phyloP scores from a whole-genome alignment of 2,797 vertebrate genomes.

The Anguilla obscura region DNA sequence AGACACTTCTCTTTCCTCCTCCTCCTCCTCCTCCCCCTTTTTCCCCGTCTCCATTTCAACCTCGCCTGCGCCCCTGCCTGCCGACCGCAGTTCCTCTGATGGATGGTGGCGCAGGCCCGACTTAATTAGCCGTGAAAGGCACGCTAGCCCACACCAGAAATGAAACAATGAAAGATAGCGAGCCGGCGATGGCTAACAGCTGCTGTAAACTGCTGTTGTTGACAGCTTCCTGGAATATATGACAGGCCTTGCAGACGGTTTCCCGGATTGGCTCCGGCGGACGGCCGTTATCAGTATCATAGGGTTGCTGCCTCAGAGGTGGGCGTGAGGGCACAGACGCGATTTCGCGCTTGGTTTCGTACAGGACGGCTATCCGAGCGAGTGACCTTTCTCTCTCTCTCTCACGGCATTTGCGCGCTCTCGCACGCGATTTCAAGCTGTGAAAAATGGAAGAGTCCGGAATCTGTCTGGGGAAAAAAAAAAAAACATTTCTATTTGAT shows the following conservation, averaged over 20 bases:
- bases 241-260: conserved; percentile 29
- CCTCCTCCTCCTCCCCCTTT: no score
- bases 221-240: conserved; percentile 33
- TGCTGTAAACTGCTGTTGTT: conserved; percentile 31
- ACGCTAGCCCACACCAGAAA: conserved; percentile 24
- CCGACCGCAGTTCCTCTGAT: no score
- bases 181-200: conserved; percentile 31
- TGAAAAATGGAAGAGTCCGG: no score
- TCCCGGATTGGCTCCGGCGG: neutral
- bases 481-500: no score
- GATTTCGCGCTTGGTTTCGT: neutral
- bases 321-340: neutral
- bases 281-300: neutral
- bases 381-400: no score
- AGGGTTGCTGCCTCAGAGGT: neutral
- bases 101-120: conserved; percentile 14
- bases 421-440: no score
- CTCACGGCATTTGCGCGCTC: no score
- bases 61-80: no score
- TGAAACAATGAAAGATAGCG: conserved; percentile 38
- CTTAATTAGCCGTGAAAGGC: conserved; percentile 51
- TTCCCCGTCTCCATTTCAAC: no score
- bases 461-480: no score
- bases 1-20: no score
- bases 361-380: no score